Evolutionary conservation across 2,888 invertebrate species (phyloP).

Genomic region (Ctena decussata): DNA sequence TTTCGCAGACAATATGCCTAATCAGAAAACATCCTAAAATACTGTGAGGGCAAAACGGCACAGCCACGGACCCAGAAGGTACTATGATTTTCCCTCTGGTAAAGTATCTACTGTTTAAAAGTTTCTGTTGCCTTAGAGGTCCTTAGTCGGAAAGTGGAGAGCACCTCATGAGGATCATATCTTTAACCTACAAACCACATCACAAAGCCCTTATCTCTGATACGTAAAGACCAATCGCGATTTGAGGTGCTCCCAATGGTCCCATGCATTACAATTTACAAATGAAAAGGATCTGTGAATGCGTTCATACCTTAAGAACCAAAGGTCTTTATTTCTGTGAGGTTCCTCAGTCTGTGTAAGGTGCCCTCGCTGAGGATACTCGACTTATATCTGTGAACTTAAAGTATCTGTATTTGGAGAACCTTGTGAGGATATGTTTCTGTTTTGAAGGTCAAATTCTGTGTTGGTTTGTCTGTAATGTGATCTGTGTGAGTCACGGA

Average conservation of each 20-base stretch:
- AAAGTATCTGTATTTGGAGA: too few relatives aligned
- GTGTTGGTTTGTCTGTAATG: neutral
- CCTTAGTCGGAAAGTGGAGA: neutral
- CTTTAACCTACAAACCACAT: neutral
- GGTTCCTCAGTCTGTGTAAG: neutral
- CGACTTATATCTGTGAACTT: neutral
- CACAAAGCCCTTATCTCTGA: neutral
- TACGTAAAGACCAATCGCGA: neutral
- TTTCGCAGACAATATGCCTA: neutral
- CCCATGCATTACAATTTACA: neutral
- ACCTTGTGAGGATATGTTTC: neutral
- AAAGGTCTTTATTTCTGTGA: neutral
- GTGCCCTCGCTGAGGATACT: neutral
- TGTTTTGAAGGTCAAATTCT: neutral
- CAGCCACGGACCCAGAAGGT: neutral
- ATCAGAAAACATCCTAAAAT: neutral
- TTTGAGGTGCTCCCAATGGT: neutral
- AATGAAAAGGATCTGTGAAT: neutral
- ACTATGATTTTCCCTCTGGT: neutral
- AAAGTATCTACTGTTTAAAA: neutral
- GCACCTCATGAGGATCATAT: neutral
- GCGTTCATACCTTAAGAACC: too few relatives aligned
- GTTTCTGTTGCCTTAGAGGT: neutral
- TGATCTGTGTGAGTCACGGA: neutral
- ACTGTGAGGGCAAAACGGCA: neutral